Evolutionary conservation across 2,888 invertebrate genomes (phyloP).

Genomic region (Uropetala carovei): DNA sequence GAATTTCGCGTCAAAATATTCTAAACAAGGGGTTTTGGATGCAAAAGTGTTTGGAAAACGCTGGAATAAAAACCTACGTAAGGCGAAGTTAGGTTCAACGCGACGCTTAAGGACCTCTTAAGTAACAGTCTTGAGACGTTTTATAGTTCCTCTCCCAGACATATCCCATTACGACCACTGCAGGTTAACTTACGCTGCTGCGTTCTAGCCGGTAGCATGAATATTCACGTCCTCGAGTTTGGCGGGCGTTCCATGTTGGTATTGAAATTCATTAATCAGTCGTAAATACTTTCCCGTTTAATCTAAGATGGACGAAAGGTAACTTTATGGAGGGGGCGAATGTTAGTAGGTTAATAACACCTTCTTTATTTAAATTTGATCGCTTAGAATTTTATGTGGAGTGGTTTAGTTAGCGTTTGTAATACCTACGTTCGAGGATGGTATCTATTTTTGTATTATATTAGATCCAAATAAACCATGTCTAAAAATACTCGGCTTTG

Average conservation of each 20-base stretch:
- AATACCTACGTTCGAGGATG: too few species aligned
- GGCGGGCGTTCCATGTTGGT: conserved; percentile 6
- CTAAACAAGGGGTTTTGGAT: too few species aligned
- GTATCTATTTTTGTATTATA: too few species aligned
- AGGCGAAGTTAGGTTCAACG: too few species aligned
- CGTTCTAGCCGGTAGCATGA: background rate
- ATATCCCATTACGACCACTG: background rate
- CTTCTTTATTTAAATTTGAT: background rate
- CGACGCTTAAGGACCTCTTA: background rate
- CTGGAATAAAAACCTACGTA: too few species aligned
- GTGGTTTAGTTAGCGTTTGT: too few species aligned
- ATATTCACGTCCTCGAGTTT: conserved; percentile 46
- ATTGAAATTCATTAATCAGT: conserved; percentile 12
- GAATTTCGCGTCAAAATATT: too few species aligned
- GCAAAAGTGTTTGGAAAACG: too few species aligned
- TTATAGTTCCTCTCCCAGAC: background rate
- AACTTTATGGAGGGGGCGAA: background rate
- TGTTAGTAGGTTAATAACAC: background rate
- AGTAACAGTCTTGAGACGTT: background rate
- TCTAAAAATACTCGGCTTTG: too few species aligned
- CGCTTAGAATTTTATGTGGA: too few species aligned
- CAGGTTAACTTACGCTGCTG: background rate
- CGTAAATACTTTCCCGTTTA: conserved; percentile 36
- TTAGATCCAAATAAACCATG: too few species aligned
- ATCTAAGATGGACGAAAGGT: background rate